Conservation (phyloP, 1,140 invertebrate species). For the Psix sp. region DNA sequence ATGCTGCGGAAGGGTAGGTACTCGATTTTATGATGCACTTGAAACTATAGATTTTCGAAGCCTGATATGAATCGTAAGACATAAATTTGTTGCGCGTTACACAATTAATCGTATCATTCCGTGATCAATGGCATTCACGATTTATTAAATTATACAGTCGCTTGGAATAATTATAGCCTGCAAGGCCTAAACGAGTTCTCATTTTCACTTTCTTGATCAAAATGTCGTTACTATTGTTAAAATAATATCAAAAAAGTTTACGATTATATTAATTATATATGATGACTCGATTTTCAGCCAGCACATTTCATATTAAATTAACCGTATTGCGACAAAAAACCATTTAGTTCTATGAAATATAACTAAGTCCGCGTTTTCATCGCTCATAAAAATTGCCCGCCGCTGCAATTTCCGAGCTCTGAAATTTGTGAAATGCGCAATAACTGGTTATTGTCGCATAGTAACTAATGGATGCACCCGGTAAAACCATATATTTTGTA, state of each 20-base stretch:
- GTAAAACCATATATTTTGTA: constrained; percentile 13
- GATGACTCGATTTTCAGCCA: constrained; percentile 24
- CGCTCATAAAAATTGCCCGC: constrained; percentile 55
- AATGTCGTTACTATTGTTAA: too few species aligned
- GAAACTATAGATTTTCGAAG: constrained; percentile 48
- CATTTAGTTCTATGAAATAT: constrained; percentile 44
- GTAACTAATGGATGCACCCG: constrained; percentile 42
- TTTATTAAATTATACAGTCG: constrained; percentile 13
- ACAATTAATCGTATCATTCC: constrained; percentile 34
- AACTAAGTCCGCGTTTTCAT: constrained; percentile 46
- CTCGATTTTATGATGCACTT: constrained; percentile 47
- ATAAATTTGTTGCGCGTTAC: constrained; percentile 35
- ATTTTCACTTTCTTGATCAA: not conserved
- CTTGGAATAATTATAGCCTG: constrained; percentile 3
- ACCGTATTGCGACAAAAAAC: constrained; percentile 19
- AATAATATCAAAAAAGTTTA: too few species aligned
- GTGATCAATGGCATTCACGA: constrained; percentile 21
- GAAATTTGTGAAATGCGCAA: constrained; percentile 58
- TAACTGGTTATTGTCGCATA: constrained; percentile 49
- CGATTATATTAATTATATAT: constrained; percentile 41
- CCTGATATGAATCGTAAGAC: constrained; percentile 38
- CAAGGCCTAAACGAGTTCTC: not conserved
- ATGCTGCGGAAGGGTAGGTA: constrained; percentile 43
- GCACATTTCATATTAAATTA: constrained; percentile 41
- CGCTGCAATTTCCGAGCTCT: constrained; percentile 45